Evolutionary conservation across 2,113 vertebrate species (phyloP).

Genomic region (Ramphastos sulfuratus): DNA sequence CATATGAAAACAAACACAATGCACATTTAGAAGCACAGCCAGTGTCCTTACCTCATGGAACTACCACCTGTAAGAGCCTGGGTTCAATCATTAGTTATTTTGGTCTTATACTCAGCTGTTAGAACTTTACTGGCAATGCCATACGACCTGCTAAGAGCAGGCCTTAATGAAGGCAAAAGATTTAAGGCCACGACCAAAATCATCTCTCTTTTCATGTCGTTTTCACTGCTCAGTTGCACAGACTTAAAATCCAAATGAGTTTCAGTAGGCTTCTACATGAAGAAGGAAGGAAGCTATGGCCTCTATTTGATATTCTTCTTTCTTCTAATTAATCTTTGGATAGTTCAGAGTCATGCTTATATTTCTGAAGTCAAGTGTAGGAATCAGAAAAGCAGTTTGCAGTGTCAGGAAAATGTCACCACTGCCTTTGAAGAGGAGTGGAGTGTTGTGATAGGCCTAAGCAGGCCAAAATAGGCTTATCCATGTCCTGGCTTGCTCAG

Average conservation of each 20-base stretch:
- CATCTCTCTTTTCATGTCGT: not conserved
- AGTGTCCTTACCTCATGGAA: not conserved
- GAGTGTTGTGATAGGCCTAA: no score
- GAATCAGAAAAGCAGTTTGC: slow-evolving; percentile 19
- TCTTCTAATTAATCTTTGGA: slow-evolving; percentile 57
- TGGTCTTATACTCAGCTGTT: not conserved
- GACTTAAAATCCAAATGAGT: not conserved
- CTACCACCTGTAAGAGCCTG: not conserved
- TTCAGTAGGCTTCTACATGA: not conserved
- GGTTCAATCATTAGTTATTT: not conserved
- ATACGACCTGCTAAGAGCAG: not conserved
- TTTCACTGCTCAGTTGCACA: not conserved
- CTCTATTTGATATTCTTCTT: not conserved
- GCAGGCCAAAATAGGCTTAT: no score
- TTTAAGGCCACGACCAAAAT: not conserved
- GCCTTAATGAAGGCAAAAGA: not conserved
- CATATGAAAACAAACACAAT: not conserved
- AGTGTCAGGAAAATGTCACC: not conserved
- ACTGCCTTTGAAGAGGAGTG: not conserved
- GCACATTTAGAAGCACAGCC: not conserved
- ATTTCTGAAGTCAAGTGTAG: slow-evolving; percentile 20
- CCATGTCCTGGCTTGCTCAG: no score
- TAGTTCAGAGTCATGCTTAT: slow-evolving; percentile 43
- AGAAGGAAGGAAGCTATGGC: not conserved
- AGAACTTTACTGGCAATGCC: not conserved